Evolutionary conservation across 2,888 invertebrate species (phyloP), one percentile per base, ranked within the genome.

Genomic region (Arrhopalites spinosus): DNA sequence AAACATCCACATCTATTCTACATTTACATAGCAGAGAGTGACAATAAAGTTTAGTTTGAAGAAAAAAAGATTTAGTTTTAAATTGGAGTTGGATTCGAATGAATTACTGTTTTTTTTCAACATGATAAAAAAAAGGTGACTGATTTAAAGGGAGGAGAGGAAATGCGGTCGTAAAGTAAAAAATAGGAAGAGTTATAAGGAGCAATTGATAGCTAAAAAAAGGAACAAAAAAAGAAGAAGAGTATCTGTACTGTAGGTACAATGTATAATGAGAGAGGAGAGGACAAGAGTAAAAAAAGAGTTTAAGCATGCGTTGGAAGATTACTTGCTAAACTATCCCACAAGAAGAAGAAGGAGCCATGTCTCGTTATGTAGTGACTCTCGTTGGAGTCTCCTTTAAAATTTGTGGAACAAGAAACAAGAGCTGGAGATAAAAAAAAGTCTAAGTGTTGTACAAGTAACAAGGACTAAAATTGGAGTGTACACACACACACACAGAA

Each of bases 111-210:
- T 5, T n/a, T 2, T 68, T 45, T 50, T 13, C n/a, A n/a, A n/a
- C n/a, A n/a, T n/a, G n/a, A n/a, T n/a, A 15, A 68, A 68, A 68
- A 45, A 20, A 47, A 20, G 23, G 68, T 68, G 68, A 50, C 27
- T 68, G 68, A 68, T 68, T 68, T 47, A 68, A 68, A 11, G 17
- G 13, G 47, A 47, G n/a, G 50, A 3, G 17, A 68, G 68, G 43
- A 68, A 68, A 43, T 68, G 68, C 43, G 68, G 68, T 68, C 68
- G 17, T 68, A 68, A 68, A 68, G 68, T 25, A 47, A 20, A 68
- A 36, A 3, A 36, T 11, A 36, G 36, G 11, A 36, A 36, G 11
- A 36, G 5, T 3, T 36, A 36, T 7, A 3, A 36, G 11, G 36
- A 36, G 45, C 68, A 68, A 68, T 68, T 68, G 68, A 68, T 68